A percentile compares a stretch with the other conserved stretches of the same genome.
Evolutionary conservation across 2,888 invertebrate species (phyloP).

Genomic region (Smittia aterrima): DNA sequence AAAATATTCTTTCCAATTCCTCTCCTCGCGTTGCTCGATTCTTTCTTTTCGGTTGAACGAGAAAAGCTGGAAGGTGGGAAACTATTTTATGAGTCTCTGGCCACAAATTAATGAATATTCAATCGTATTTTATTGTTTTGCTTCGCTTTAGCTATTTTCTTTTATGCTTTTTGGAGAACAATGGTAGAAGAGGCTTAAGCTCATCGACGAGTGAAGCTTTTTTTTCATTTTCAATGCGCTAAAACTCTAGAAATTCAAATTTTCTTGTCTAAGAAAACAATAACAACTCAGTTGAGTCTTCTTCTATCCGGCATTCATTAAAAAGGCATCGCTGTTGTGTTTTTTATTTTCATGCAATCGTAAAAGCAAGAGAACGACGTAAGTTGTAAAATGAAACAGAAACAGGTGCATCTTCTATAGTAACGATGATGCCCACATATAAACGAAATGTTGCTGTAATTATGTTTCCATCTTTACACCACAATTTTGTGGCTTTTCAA

Average conservation of each 20-base stretch:
- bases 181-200: conserved; percentile 1
- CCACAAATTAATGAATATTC: conserved; percentile 39
- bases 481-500: conserved; percentile 1
- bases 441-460: conserved; percentile 7
- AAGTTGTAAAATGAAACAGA: conserved; percentile 26
- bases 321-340: neutral
- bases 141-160: neutral
- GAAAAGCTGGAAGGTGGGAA: conserved; percentile 24
- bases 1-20: neutral
- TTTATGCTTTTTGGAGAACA: conserved; percentile 19
- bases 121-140: conserved; percentile 39
- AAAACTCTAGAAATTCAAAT: conserved; percentile 12
- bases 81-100: conserved; percentile 30
- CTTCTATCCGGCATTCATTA: neutral
- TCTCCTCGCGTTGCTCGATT: neutral
- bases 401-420: conserved; percentile 40
- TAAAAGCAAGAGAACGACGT: conserved; percentile 16
- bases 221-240: neutral
- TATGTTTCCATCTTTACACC: conserved; percentile 5
- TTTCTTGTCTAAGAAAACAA: conserved; percentile 23
- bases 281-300: conserved; percentile 4
- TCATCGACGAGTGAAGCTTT: neutral
- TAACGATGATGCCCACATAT: conserved; percentile 34
- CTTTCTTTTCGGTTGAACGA: neutral
- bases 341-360: conserved; percentile 10